Conservation (phyloP, 2,113 vertebrate genomes). For the Rhinogobius similis region DNA sequence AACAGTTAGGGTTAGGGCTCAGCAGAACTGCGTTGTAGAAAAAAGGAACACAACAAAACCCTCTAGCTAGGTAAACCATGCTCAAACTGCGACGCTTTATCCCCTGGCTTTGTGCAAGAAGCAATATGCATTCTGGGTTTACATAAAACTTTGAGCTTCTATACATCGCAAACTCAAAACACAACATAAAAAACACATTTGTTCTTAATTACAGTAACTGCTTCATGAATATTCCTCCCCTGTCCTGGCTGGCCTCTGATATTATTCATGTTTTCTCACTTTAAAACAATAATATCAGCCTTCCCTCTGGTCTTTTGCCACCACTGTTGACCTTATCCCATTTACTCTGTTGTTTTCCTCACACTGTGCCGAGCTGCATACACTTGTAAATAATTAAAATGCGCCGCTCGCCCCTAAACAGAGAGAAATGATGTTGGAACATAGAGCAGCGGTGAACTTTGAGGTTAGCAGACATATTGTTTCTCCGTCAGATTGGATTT, state of each 20-base stretch:
- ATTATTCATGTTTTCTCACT: not conserved
- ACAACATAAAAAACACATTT: not conserved
- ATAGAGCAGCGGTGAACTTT: slow-evolving; percentile 10
- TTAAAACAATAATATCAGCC: slow-evolving; percentile 17
- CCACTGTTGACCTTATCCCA: slow-evolving; percentile 35
- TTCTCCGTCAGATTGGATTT: slow-evolving; percentile 7
- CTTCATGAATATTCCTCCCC: not conserved
- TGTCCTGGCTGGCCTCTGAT: not conserved
- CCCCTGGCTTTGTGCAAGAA: too few species aligned
- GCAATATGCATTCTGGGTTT: too few species aligned
- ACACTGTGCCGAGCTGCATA: slow-evolving; percentile 14
- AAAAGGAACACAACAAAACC: too few species aligned
- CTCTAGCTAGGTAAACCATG: too few species aligned
- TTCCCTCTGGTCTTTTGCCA: slow-evolving; percentile 20
- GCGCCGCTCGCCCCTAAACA: slow-evolving; percentile 24
- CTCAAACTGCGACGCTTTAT: too few species aligned
- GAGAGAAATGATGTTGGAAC: slow-evolving; percentile 18
- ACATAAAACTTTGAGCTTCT: too few species aligned
- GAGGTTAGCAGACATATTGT: slow-evolving; percentile 4
- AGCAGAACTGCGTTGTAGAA: too few species aligned
- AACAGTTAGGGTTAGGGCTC: too few species aligned
- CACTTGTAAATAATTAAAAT: slow-evolving; percentile 50
- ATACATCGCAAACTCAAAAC: not conserved
- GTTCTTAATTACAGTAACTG: not conserved
- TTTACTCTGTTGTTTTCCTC: slow-evolving; percentile 22